Conservation (phyloP, 2,797 vertebrate species). For the Gallinago nigripennis region DNA sequence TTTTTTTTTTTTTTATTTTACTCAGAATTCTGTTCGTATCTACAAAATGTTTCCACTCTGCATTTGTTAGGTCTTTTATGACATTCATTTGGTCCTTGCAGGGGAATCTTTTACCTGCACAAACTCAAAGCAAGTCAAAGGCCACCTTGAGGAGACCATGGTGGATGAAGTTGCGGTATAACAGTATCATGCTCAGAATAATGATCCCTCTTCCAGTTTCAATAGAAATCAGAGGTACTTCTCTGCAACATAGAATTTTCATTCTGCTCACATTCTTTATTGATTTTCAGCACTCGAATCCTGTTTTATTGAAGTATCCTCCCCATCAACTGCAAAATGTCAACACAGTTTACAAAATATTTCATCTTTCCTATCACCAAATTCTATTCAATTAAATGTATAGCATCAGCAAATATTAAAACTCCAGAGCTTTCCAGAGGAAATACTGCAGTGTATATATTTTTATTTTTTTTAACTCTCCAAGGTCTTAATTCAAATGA, state of each 20-base stretch:
- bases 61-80: not conserved
- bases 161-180: conserved; percentile 30
- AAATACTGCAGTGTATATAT: not conserved
- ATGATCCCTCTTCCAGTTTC: conserved; percentile 53
- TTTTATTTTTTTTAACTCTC: not conserved
- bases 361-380: conserved; percentile 30
- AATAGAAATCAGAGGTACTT: conserved; percentile 52
- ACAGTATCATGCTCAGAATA: conserved; percentile 55
- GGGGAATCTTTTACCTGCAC: not conserved
- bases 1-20: not conserved
- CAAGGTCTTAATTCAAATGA: conserved; percentile 34
- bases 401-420: conserved; percentile 14
- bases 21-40: not conserved
- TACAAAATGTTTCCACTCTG: not conserved
- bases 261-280: conserved; percentile 66
- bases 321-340: conserved; percentile 65
- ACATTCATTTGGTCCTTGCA: not conserved
- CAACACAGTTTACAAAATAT: conserved; percentile 68
- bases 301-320: conserved; percentile 65
- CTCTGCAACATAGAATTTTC: conserved; percentile 49
- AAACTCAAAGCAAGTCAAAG: conserved; percentile 30
- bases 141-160: conserved; percentile 32
- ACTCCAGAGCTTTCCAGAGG: not conserved
- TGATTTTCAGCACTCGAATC: conserved; percentile 64
- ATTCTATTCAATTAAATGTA: conserved; percentile 37